A percentile compares a stretch with the other conserved stretches of the same genome.
Evolutionary conservation across 2,888 invertebrate species (phyloP).

Genomic region (Diaphora mendica): DNA sequence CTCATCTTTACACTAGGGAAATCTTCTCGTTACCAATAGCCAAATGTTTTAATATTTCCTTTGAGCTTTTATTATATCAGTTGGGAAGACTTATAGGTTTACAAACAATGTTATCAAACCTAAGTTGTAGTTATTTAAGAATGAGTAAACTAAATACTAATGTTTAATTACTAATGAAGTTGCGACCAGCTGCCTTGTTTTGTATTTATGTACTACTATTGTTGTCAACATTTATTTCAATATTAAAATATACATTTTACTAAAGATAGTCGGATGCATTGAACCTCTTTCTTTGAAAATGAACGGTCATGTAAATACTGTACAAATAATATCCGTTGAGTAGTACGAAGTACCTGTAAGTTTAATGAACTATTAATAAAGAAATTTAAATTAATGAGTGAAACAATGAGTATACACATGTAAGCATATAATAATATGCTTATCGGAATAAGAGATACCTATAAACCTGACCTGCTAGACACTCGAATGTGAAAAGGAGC

Average conservation of each 20-base stretch:
- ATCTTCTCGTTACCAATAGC: too few relatives aligned
- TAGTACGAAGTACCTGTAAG: neutral
- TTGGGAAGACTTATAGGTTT: constrained; percentile 47
- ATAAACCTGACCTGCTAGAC: neutral
- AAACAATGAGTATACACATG: neutral
- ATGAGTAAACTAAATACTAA: constrained; percentile 27
- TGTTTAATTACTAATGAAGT: constrained; percentile 7
- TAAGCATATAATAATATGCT: neutral
- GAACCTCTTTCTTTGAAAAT: neutral
- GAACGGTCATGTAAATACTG: neutral
- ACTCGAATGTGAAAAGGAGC: neutral
- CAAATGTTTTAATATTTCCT: neutral
- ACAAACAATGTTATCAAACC: constrained; percentile 21
- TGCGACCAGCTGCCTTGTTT: constrained; percentile 6
- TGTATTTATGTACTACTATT: neutral
- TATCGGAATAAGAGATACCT: neutral
- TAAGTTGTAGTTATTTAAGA: constrained; percentile 20
- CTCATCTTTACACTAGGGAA: too few relatives aligned
- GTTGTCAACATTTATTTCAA: neutral
- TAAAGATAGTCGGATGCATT: neutral
- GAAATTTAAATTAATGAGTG: neutral
- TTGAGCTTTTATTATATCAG: constrained; percentile 19
- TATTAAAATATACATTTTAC: neutral
- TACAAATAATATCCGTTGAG: neutral
- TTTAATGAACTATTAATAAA: too few relatives aligned